Evolutionary conservation across 2,113 vertebrate species (phyloP).

Genomic region (Lontra canadensis): DNA sequence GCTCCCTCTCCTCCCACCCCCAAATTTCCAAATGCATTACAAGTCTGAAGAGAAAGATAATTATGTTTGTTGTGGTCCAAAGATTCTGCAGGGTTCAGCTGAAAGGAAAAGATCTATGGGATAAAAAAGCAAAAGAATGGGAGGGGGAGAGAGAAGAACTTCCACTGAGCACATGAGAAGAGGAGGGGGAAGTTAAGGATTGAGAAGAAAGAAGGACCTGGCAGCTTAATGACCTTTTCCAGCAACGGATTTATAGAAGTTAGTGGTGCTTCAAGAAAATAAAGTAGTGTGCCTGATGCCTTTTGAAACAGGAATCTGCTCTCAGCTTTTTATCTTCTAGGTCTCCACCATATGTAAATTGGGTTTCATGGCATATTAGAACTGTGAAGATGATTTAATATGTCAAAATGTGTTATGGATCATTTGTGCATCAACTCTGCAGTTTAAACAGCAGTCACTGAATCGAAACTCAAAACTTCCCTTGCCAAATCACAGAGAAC

Average conservation of each 20-base stretch:
- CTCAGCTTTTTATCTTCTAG: slow-evolving; percentile 74
- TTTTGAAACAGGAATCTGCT: slow-evolving; percentile 73
- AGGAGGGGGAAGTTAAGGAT: neutral
- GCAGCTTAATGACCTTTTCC: slow-evolving; percentile 49
- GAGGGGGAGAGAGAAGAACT: neutral
- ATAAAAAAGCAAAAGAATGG: neutral
- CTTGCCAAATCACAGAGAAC: neutral
- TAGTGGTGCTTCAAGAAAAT: slow-evolving; percentile 58
- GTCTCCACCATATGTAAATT: slow-evolving; percentile 81
- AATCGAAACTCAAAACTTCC: slow-evolving; percentile 60
- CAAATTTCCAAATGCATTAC: neutral
- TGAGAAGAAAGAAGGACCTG: neutral
- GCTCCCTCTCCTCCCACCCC: neutral
- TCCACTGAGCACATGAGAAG: neutral
- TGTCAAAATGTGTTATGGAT: slow-evolving; percentile 81
- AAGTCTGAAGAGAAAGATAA: slow-evolving; percentile 14
- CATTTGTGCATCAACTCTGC: slow-evolving; percentile 71
- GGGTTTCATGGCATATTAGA: slow-evolving; percentile 82
- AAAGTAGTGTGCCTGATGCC: slow-evolving; percentile 64
- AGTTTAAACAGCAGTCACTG: slow-evolving; percentile 69
- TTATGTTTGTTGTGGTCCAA: neutral
- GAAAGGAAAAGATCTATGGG: neutral
- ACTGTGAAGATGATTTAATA: slow-evolving; percentile 83
- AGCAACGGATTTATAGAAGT: slow-evolving; percentile 45
- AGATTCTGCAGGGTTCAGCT: neutral